Base-by-base conservation (phyloP, 2,797 vertebrate species). In the Spizella passerina region DNA sequence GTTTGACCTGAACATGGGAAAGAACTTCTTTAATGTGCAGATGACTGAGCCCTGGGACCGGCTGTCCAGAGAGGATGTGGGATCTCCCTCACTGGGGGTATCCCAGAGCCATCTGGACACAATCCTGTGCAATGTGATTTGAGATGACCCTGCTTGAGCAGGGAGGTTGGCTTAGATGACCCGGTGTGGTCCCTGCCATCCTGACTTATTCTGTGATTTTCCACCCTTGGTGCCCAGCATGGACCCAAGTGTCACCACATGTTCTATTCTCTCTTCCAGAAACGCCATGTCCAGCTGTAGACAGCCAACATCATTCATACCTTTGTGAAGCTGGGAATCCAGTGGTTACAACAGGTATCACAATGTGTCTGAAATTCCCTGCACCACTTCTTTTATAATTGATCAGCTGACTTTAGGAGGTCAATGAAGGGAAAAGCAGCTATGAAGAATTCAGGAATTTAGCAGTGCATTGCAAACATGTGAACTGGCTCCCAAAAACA, bases 1-100 rank as follows among this genome's bases (percentile, higher is more conserved):
- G 30, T 36, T 75, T 22, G 10, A 27, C 0, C 21, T 14, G 19
- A 88, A 43, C 1, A 27, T 4, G 1, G n/a, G 22, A 1, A 88
- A 41, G 1, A 75, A 43, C 15, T 75, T 57, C 36, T 39, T 39
- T 39, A 32, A 1, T 43, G n/a, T 49, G 55, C n/a, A 43, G 30
- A 36, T 55, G 23, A 36, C 22, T 0, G 0, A 61, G 47, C 70
- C 24, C 23, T 29, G 47, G 63, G 20, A 23, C 21, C 47, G 47
- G 9, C 8, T 53, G 53, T 30, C 53, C 53, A 60, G 69, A 60
- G 34, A 14, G 34, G 8, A 4, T n/a, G 19, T 41, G 47, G 13
- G 17, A 22, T 9, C 11, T 30, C 22, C 27, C n/a, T 61, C 43
- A 43, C 0, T 38, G 49, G 16, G 32, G 27, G 21, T 49, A 32